Percentiles rank a stretch among this genome's conserved stretches.
Conservation (phyloP, 2,888 invertebrate genomes). For the Drosophila fulvimacula region DNA sequence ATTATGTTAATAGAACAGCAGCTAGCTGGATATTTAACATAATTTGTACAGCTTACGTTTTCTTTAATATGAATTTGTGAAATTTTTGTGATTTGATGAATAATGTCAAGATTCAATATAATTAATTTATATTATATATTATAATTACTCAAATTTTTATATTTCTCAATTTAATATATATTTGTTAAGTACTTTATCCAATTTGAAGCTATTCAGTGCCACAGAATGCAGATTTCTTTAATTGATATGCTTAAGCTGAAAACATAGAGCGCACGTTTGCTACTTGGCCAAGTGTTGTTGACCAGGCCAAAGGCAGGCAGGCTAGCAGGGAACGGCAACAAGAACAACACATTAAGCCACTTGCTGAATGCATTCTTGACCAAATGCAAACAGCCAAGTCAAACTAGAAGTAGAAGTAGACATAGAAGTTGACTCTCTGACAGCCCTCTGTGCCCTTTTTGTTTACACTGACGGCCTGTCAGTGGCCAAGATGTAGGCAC, state of each 20-base stretch:
- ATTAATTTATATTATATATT: too few relatives aligned
- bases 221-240: slow-evolving; percentile 44
- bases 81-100: too few relatives aligned
- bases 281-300: slow-evolving; percentile 45
- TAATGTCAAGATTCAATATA: too few relatives aligned
- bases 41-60: too few relatives aligned
- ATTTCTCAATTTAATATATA: too few relatives aligned
- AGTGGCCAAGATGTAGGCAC: slow-evolving; percentile 74
- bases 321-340: background rate
- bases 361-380: slow-evolving; percentile 56
- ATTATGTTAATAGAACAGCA: too few relatives aligned
- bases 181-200: too few relatives aligned
- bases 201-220: background rate
- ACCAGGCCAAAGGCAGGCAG: slow-evolving; percentile 9
- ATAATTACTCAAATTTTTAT: too few relatives aligned
- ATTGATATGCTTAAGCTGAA: slow-evolving; percentile 44
- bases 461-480: slow-evolving; percentile 70
- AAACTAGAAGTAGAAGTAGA: slow-evolving; percentile 15
- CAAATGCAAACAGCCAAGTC: slow-evolving; percentile 50
- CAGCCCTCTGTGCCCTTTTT: slow-evolving; percentile 60
- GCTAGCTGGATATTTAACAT: too few relatives aligned
- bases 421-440: slow-evolving; percentile 22
- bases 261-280: slow-evolving; percentile 8
- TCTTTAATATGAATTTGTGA: too few relatives aligned
- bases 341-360: slow-evolving; percentile 56